These are phyloP conservation scores for Drosophila orena DNA, from an alignment of 1,140 invertebrate species.

Conservation along the genomic window DNA sequence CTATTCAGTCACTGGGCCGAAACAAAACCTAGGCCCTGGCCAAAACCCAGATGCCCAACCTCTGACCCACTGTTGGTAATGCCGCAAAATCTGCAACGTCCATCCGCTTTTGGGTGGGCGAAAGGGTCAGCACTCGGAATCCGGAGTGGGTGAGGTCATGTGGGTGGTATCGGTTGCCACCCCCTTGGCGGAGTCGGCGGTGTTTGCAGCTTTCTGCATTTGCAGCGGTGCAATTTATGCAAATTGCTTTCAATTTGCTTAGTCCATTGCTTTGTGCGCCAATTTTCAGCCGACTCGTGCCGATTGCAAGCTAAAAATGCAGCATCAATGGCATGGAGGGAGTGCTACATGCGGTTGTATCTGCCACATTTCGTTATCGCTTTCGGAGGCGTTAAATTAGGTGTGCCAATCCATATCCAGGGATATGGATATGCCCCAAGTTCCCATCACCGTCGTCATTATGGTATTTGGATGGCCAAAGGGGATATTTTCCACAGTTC, in stretches of 20 bases:
- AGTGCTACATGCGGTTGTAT: conserved; percentile 5
- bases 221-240: conserved; percentile 68
- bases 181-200: conserved; percentile 11
- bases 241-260: conserved; percentile 78
- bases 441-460: conserved; percentile 1
- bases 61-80: conserved; percentile 31
- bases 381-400: conserved; percentile 54
- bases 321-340: conserved; percentile 23
- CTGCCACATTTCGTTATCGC: conserved; percentile 50
- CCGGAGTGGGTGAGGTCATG: conserved; percentile 7
- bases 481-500: background rate
- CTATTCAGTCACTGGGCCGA: conserved; percentile 38
- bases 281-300: conserved; percentile 32
- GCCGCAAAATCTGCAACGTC: conserved; percentile 52
- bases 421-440: too few species aligned
- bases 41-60: conserved; percentile 16
- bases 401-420: conserved; percentile 18
- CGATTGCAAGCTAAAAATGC: conserved; percentile 48
- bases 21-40: conserved; percentile 23
- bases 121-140: background rate
- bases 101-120: conserved; percentile 15
- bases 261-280: conserved; percentile 52
- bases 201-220: conserved; percentile 35
- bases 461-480: background rate
- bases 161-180: conserved; percentile 20